Base-by-base conservation (phyloP, 2,113 vertebrate genomes). In the Stictonetta naevosa region DNA sequence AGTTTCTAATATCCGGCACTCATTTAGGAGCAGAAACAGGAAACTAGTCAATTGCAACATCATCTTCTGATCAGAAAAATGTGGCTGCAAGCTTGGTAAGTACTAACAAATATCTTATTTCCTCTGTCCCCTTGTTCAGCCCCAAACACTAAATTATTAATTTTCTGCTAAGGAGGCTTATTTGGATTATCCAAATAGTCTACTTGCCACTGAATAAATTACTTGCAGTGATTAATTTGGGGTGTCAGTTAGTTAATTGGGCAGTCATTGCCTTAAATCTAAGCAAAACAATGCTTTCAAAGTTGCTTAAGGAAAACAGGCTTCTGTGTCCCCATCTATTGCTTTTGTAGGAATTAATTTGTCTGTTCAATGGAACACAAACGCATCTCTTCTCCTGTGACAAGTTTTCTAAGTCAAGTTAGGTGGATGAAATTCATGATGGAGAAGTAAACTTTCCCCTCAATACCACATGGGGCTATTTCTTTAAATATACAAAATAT, bases 351-450 rank as follows among this genome's bases (percentile, higher is more conserved):
- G 42, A 8, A 15, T 52, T 67, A 46, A 50, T 71, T 42, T 60
- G 64, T 7, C 5, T 55, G 92, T 73, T 18, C 21, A 53, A 34
- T 20, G 29, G 79, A 86, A 64, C 3, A 52, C 3, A 46, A 7
- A 38, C 3, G 8, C 3, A 7, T 18, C 29, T 81, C 34, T 73
- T 42, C 11, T 40, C 20, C 33, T 50, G 17, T 20, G 48, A 23
- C 3, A 26, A 52, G 1, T 25, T 62, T 90, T 69, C 15, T 52
- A 5, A 40, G 26, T 18, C 31, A n/a, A n/a, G 17, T 77, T 50
- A 29, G 7, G 9, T 55, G 34, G 28, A 10, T 2, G 1, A 78
- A 79, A 52, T 14, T 64, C 1, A 0, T 12, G 17, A 33, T 23
- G 20, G 36, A 74, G 26, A 80, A 81, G 18, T 71, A 15, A 28